phyloP scores from a whole-genome alignment of 2,797 vertebrate species.

The Falco concolor region DNA sequence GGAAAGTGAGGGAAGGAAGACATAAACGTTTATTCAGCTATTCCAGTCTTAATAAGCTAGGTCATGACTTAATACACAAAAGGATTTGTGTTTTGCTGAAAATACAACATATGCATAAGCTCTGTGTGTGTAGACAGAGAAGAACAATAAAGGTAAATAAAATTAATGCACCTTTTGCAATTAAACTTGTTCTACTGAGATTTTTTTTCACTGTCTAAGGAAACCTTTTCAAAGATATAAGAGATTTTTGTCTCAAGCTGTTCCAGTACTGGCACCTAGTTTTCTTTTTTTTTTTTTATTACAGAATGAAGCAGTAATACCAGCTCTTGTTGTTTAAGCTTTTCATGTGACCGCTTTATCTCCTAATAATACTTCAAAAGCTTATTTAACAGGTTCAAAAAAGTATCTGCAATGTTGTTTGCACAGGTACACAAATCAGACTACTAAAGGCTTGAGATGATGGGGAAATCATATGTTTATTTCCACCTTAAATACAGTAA shows the following conservation, averaged over 20 bases:
- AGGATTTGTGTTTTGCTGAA: not conserved
- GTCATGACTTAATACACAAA: not conserved
- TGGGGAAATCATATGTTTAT: not conserved
- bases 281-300: not conserved
- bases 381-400: not conserved
- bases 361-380: conserved; percentile 16
- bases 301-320: not conserved
- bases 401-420: not conserved
- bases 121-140: not conserved
- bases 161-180: not conserved
- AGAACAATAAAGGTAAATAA: not conserved
- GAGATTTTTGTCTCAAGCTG: not conserved
- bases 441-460: not conserved
- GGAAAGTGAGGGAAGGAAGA: not conserved
- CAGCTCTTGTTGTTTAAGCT: not conserved
- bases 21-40: not conserved
- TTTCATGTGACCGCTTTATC: not conserved
- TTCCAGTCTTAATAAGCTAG: not conserved
- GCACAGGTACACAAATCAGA: not conserved
- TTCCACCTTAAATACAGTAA: not conserved
- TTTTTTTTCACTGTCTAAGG: not conserved
- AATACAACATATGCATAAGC: not conserved
- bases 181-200: not conserved
- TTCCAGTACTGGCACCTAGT: not conserved
- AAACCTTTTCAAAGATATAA: not conserved